Conservation (phyloP, 2,888 invertebrate genomes). For the Gordius sp. region DNA sequence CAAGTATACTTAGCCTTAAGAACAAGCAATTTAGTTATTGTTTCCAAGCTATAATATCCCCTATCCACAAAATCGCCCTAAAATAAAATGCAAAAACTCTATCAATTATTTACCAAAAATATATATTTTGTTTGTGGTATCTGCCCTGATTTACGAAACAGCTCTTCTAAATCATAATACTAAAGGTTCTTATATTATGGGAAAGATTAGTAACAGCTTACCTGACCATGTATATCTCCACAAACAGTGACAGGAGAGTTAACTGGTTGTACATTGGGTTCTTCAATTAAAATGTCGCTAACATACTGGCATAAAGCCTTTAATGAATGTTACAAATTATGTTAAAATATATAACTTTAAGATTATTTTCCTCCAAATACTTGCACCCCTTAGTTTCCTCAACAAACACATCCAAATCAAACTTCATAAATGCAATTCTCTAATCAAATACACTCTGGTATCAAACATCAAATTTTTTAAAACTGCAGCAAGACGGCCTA, state of each 20-base stretch:
- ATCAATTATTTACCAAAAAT: slow-evolving; percentile 39
- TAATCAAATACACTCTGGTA: too few relatives aligned
- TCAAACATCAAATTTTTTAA: too few relatives aligned
- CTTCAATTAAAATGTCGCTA: slow-evolving; percentile 68
- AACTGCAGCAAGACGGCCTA: too few relatives aligned
- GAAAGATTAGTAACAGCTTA: neutral
- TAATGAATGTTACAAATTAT: too few relatives aligned
- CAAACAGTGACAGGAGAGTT: slow-evolving; percentile 92
- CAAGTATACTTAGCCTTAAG: slow-evolving; percentile 61
- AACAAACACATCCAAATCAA: slow-evolving; percentile 12
- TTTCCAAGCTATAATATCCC: slow-evolving; percentile 82
- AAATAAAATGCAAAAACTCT: neutral
- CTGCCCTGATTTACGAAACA: slow-evolving; percentile 61
- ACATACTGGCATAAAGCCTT: slow-evolving; percentile 84
- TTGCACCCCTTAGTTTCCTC: slow-evolving; percentile 3
- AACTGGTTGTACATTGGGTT: slow-evolving; percentile 88
- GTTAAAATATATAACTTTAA: neutral
- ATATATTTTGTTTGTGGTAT: slow-evolving; percentile 77
- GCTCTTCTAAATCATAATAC: slow-evolving; percentile 79
- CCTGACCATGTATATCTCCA: slow-evolving; percentile 91
- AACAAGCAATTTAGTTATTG: slow-evolving; percentile 61
- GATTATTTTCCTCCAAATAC: slow-evolving; percentile 1
- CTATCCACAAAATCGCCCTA: slow-evolving; percentile 73
- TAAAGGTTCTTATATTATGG: neutral
- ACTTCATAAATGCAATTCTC: too few relatives aligned